Evolutionary conservation across 37 sponge, comb jelly and placozoan genomes (phyloP).

Genomic region (Tethya wilhelma): DNA sequence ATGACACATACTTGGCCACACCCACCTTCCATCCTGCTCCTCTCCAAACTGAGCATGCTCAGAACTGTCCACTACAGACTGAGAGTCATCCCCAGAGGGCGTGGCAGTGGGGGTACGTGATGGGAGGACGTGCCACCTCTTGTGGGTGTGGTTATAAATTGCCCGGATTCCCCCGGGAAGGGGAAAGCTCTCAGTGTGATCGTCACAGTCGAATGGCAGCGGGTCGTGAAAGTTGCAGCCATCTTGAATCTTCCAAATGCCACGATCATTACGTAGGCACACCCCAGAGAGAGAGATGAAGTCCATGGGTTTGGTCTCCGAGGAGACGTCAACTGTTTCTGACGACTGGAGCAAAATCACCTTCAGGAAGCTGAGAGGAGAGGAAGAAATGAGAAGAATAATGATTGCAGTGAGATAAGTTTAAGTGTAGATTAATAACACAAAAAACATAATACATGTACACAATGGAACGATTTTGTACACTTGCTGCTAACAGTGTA

Average conservation of each 20-base stretch:
- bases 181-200: conserved; percentile 59
- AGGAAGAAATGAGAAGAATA: no score
- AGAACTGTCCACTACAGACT: background rate
- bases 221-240: conserved; percentile 53
- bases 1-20: background rate
- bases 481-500: no score
- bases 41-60: conserved; percentile 10
- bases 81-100: conserved; percentile 3
- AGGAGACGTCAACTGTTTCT: background rate
- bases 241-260: conserved; percentile 59
- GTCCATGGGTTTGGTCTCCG: conserved; percentile 42
- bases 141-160: conserved; percentile 65
- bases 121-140: conserved; percentile 78
- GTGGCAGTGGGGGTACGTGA: conserved; percentile 18
- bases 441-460: no score
- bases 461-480: no score
- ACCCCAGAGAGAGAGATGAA: conserved; percentile 79
- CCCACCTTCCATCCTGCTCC: background rate
- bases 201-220: conserved; percentile 23
- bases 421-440: no score
- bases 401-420: no score
- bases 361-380: conserved; percentile 34
- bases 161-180: conserved; percentile 73
- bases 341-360: conserved; percentile 44
- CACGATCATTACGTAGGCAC: conserved; percentile 34